Evolutionary conservation across 1,140 invertebrate genomes (phyloP), one percentile per base, ranked within the genome.

Genomic region (Mizuhopecten yessoensis): DNA sequence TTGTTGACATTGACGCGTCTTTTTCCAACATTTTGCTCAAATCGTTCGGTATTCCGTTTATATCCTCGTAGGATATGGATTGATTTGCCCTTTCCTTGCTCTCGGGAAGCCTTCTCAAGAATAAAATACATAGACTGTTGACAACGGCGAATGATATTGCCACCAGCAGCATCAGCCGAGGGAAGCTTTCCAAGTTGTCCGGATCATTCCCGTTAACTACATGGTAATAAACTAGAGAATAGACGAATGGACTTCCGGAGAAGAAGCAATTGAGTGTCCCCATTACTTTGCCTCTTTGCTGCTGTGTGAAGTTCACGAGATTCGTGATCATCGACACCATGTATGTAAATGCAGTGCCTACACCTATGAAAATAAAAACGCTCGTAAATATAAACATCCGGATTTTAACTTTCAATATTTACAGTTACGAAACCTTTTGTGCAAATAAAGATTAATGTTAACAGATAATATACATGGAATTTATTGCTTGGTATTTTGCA

Each of bases 251-350:
- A 87, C 93, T 91, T 42, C 92, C 93, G 5, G 93, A 88, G 87
- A 93, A 93, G 23, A 91, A 93, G 15, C 91, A 88, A 42, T 94
- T 92, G 0, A 94, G 86, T 7, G 93, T 33, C 29, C 94, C 93
- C n/a, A 93, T 90, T 0, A 94, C 88, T 42, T 90, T 94, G n/a
- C 93, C 93, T 17, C 91, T 90, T 88, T 94, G 90, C 39, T 92
- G 90, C 33, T 91, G 36, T 13, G 86, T 45, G 42, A 94, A 93
- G 49, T 94, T 94, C 0, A 91, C 91, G 0, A 94, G 88, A 29
- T 94, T 94, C 29, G 94, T 93, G 23, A 91, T 93, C 9, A 94
- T 36, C 7, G 93, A 93, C 15, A 93, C 92, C 92, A 94, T 93
- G 57, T 94, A 94, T 15, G 92, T 93, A 33, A 92, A 94, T 23